A percentile compares a stretch with the other conserved stretches of the same genome.
Conservation (phyloP, 2,888 invertebrate genomes). For the Epicampocera succincta region DNA sequence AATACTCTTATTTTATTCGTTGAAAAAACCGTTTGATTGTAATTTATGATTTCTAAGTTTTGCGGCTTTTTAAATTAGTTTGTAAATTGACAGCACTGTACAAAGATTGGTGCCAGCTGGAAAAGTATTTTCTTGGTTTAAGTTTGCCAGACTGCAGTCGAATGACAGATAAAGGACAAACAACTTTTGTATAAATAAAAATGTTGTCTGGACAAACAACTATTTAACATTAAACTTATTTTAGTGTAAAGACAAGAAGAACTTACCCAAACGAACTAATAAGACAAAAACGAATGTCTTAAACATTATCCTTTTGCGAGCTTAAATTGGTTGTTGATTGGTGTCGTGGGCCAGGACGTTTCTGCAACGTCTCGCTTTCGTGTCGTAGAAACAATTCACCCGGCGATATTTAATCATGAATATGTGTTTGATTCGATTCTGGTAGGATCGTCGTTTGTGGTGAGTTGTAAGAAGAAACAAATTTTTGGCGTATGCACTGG, state of each 20-base stretch:
- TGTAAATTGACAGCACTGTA: too few species aligned
- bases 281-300: conserved; percentile 75
- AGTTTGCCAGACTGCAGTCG: too few species aligned
- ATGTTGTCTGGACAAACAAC: too few species aligned
- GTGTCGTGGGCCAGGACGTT: conserved; percentile 45
- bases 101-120: too few species aligned
- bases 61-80: too few species aligned
- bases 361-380: conserved; percentile 15
- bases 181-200: too few species aligned
- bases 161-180: too few species aligned
- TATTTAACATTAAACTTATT: background rate
- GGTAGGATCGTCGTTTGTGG: conserved; percentile 12
- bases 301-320: conserved; percentile 70
- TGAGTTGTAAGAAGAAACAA: background rate
- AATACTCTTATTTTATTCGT: too few species aligned
- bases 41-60: too few species aligned
- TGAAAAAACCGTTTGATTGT: too few species aligned
- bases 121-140: too few species aligned
- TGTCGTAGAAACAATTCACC: conserved; percentile 14
- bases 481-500: background rate
- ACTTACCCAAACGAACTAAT: conserved; percentile 75
- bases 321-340: conserved; percentile 42
- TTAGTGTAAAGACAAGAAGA: background rate
- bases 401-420: conserved; percentile 31
- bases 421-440: background rate